Evolutionary conservation across 2,113 vertebrate species (phyloP).

Genomic region (Syngnathus typhle): DNA sequence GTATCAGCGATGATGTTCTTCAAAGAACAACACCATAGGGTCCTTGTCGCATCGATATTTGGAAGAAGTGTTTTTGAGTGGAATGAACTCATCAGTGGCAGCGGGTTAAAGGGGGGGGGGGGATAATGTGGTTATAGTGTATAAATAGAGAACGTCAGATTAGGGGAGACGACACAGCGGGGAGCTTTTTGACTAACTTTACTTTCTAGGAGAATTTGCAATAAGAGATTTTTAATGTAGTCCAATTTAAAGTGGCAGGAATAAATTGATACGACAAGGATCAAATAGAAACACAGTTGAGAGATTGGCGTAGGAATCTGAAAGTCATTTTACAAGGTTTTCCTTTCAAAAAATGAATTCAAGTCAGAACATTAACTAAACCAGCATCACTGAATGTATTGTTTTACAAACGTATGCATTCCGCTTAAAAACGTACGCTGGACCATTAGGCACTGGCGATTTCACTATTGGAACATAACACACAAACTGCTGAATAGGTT

Average conservation of each 20-base stretch:
- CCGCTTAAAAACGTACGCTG: neutral
- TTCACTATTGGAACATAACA: neutral
- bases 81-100: conserved; percentile 18
- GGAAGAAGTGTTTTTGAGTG: neutral
- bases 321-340: neutral
- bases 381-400: neutral
- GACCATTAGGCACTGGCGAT: neutral
- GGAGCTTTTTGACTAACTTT: conserved; percentile 29
- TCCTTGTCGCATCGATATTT: neutral
- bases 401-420: neutral
- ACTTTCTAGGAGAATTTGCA: neutral
- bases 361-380: neutral
- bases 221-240: conserved; percentile 12
- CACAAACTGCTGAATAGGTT: neutral
- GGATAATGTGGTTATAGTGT: conserved; percentile 45
- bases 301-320: no score
- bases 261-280: neutral
- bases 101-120: conserved; percentile 16
- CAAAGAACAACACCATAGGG: neutral
- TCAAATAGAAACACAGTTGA: neutral
- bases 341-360: neutral
- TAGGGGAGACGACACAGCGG: neutral
- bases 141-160: conserved; percentile 50
- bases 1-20: conserved; percentile 1
- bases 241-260: neutral